These are phyloP conservation scores for Halcyon leucocephala DNA, from an alignment of 2,797 vertebrate genomes.

Conservation along the genomic window DNA sequence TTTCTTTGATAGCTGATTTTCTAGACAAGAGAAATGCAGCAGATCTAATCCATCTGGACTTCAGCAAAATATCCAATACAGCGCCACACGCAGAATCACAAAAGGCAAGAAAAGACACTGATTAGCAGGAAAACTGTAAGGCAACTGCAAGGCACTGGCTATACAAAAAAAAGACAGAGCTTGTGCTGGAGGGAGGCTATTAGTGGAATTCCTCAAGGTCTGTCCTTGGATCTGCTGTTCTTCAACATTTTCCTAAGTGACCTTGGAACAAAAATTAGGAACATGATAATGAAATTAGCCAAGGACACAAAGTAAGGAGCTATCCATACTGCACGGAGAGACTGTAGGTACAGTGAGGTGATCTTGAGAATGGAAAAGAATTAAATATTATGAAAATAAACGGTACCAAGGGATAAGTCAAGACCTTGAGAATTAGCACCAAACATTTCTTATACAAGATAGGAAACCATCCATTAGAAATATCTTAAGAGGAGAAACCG, in stretches of 20 bases:
- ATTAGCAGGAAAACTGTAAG: background rate
- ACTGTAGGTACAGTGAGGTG: background rate
- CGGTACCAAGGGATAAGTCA: background rate
- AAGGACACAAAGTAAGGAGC: background rate
- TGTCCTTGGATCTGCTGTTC: conserved; percentile 27
- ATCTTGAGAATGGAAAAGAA: background rate
- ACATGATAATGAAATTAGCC: background rate
- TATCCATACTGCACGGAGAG: background rate
- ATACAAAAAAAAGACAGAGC: background rate
- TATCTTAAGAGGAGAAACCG: background rate
- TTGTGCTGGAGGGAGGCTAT: background rate
- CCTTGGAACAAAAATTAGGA: conserved; percentile 32
- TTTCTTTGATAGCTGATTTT: conserved; percentile 51
- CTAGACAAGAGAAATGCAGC: conserved; percentile 25
- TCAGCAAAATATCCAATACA: background rate
- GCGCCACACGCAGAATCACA: background rate
- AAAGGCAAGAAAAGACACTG: background rate
- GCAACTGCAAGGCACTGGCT: background rate
- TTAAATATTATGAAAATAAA: background rate
- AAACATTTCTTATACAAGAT: background rate
- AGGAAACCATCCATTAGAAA: background rate
- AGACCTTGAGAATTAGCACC: background rate
- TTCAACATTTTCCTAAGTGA: conserved; percentile 13
- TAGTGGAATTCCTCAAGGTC: conserved; percentile 19
- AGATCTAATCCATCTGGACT: conserved; percentile 28